Base-by-base conservation (phyloP, 1,140 invertebrate genomes). In the Subanguina moxae region DNA sequence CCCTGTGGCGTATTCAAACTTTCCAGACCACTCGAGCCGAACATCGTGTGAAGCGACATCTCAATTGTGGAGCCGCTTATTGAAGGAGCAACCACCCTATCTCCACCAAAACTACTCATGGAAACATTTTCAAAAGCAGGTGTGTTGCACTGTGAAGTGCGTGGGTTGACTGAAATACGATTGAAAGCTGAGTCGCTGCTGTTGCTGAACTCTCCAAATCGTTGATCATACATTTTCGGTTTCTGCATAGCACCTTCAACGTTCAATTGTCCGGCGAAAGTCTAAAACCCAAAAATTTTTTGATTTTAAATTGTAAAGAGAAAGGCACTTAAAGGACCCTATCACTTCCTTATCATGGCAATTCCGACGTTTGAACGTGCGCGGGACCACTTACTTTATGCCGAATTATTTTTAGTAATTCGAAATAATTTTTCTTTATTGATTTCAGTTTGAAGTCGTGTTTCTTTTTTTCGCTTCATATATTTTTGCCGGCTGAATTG, bases 1-100 rank as follows among this genome's bases (percentile, higher is more conserved):
- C 69, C 69, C 46, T 71, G 69, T 25, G 69, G 69, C 19, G 69
- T 71, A 25, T 73, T 71, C 46, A 71, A 64, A 43, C 52, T 72
- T 23, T 71, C 69, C 28, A 43, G 25, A 3, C 43, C 57, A 28
- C 52, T 64, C 15, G 68, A 38, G 23, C 66, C 32, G 43, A 71
- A 71, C 9, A 56, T 70, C 13, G 42, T 38, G 27, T 48, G 38
- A 21, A 71, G 32, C 27, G 43, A 46, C 69, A 71, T 71, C 46
- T 71, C 27, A n/a, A 69, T 32, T 19, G 27, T 64, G 9, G 11
- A 28, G 27, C 48, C 48, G 5, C 17, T 13, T 38, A 13, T 27
- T 30, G 48, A 1, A 23, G 32, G 32, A 38, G 32, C 3, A 3
- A 11, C 32, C 32, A 38, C 32, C 11, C 3, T 38, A 5, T 9